Conservation (phyloP, 2,113 vertebrate species). For the Dermatemys mawii region DNA sequence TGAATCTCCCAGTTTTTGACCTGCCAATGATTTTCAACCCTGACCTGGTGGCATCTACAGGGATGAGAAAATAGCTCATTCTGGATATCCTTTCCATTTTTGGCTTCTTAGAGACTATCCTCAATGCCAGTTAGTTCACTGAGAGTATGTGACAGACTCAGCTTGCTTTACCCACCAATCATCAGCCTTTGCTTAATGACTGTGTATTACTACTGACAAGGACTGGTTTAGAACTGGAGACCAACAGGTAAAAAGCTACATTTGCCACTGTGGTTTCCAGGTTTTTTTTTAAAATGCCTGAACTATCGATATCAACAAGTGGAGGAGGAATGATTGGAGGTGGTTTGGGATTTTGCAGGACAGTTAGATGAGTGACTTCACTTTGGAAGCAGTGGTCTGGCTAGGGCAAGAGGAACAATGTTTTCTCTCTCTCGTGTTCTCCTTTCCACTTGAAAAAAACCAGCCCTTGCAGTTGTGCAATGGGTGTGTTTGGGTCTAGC, state of each 20-base stretch:
- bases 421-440: too few relatives aligned
- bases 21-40: not conserved
- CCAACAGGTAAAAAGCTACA: not conserved
- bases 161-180: not conserved
- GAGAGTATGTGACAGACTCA: not conserved
- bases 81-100: not conserved
- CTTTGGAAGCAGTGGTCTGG: not conserved
- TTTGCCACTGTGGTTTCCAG: rapidly evolving
- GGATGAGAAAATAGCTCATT: not conserved
- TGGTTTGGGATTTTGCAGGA: not conserved
- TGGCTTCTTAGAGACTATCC: not conserved
- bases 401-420: too few relatives aligned
- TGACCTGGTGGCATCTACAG: not conserved
- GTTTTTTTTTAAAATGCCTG: rapidly evolving
- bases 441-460: not conserved
- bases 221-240: not conserved
- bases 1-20: not conserved
- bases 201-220: not conserved
- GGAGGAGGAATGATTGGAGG: not conserved
- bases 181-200: not conserved
- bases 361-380: not conserved
- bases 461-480: not conserved
- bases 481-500: not conserved
- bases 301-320: not conserved
- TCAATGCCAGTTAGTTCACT: not conserved